Evolutionary conservation across 2,888 invertebrate genomes (phyloP).

Genomic region (Pediacus dermestoides): DNA sequence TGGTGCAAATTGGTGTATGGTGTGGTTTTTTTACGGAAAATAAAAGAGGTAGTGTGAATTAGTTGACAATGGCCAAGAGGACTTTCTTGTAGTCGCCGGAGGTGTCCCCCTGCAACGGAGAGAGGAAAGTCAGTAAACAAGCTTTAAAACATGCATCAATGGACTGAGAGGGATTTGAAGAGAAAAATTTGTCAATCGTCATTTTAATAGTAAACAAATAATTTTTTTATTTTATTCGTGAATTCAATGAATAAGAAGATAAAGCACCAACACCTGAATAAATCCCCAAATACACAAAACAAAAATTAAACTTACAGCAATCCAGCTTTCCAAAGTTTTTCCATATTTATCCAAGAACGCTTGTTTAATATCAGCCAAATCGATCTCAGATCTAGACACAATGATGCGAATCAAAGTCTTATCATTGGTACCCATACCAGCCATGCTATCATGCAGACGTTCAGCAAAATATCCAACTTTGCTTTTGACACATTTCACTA

Average conservation of each 20-base stretch:
- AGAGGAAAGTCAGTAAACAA: slow-evolving; percentile 33
- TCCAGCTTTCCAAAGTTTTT: slow-evolving; percentile 80
- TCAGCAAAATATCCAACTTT: slow-evolving; percentile 91
- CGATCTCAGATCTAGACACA: slow-evolving; percentile 87
- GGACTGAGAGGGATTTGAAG: too few species aligned
- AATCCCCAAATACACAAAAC: too few species aligned
- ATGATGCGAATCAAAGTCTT: slow-evolving; percentile 88
- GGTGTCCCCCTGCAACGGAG: slow-evolving; percentile 78
- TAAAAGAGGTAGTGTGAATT: slow-evolving; percentile 43
- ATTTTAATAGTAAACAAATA: too few species aligned
- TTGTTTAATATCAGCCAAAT: slow-evolving; percentile 87
- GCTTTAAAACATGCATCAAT: too few species aligned
- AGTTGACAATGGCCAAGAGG: slow-evolving; percentile 78
- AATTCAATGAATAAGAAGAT: too few species aligned
- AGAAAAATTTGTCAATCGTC: too few species aligned
- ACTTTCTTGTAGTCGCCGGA: slow-evolving; percentile 92
- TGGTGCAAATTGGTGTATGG: too few species aligned
- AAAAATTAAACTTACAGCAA: slow-evolving; percentile 65
- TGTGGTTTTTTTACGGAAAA: too few species aligned
- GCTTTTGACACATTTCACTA: slow-evolving; percentile 85
- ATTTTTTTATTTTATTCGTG: too few species aligned
- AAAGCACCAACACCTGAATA: too few species aligned
- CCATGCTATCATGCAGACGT: slow-evolving; percentile 85
- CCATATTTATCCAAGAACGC: slow-evolving; percentile 80
- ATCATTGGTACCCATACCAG: slow-evolving; percentile 87